phyloP scores from a whole-genome alignment of 2,797 vertebrate genomes.

The Gallinago nigripennis region DNA sequence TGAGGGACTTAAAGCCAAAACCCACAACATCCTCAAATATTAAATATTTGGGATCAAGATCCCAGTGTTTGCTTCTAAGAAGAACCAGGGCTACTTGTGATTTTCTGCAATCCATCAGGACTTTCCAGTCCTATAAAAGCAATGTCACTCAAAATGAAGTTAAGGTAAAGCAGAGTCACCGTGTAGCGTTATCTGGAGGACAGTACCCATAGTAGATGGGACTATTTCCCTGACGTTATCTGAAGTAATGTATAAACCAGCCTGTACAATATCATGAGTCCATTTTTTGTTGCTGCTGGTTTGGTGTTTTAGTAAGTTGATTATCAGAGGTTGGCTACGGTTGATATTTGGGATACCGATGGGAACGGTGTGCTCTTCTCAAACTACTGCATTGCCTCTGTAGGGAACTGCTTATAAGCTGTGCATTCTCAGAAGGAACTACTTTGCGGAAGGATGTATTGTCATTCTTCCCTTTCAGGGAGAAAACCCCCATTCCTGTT shows the following conservation, averaged over 20 bases:
- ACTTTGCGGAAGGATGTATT: background rate
- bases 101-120: background rate
- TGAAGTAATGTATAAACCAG: background rate
- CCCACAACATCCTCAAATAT: background rate
- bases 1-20: background rate
- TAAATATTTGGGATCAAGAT: background rate
- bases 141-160: background rate
- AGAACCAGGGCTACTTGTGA: background rate
- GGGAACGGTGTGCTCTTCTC: background rate
- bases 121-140: background rate
- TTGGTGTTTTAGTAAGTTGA: background rate
- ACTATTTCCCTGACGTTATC: background rate
- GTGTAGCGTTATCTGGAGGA: background rate
- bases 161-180: background rate
- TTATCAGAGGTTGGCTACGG: background rate
- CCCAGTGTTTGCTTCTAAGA: slow-evolving; percentile 4
- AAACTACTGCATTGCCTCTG: background rate
- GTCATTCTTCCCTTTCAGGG: background rate
- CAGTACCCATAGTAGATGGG: background rate
- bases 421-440: background rate
- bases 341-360: background rate
- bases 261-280: background rate
- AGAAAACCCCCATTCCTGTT: background rate
- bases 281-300: background rate
- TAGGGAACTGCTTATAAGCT: background rate